phyloP scores from a whole-genome alignment of 1,140 invertebrate species.

The Diabrotica undecimpunctata region DNA sequence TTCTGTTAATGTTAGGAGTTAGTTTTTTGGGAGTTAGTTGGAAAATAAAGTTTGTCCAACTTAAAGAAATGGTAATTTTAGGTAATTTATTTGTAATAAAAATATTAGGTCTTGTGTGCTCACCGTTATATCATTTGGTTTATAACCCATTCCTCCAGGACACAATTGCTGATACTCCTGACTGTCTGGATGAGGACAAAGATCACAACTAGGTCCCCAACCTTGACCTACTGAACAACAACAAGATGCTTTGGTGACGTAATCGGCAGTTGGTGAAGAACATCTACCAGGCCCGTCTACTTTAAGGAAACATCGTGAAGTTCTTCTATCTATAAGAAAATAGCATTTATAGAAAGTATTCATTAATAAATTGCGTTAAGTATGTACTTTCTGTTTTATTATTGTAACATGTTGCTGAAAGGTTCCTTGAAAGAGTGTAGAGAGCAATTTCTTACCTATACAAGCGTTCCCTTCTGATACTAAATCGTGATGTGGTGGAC shows the following conservation, averaged over 20 bases:
- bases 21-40: too few relatives aligned
- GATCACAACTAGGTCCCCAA: constrained; percentile 80
- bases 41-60: too few relatives aligned
- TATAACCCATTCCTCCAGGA: constrained; percentile 79
- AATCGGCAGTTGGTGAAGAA: constrained; percentile 53
- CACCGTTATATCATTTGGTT: constrained; percentile 76
- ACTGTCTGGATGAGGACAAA: constrained; percentile 67
- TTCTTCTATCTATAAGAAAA: constrained; percentile 64
- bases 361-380: not conserved
- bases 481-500: constrained; percentile 66
- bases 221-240: constrained; percentile 82
- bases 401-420: too few relatives aligned
- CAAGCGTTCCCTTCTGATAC: constrained; percentile 73
- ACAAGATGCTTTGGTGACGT: constrained; percentile 76
- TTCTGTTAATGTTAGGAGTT: too few relatives aligned
- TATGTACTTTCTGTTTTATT: too few relatives aligned
- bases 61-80: too few relatives aligned
- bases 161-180: constrained; percentile 76
- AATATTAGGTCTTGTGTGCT: constrained; percentile 26
- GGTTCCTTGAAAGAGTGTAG: too few relatives aligned
- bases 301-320: constrained; percentile 73
- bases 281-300: constrained; percentile 51
- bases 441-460: constrained; percentile 55
- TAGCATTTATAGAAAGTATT: not conserved
- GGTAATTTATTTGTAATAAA: not conserved